phyloP scores from a whole-genome alignment of 2,888 invertebrate species.

The Phania funesta region DNA sequence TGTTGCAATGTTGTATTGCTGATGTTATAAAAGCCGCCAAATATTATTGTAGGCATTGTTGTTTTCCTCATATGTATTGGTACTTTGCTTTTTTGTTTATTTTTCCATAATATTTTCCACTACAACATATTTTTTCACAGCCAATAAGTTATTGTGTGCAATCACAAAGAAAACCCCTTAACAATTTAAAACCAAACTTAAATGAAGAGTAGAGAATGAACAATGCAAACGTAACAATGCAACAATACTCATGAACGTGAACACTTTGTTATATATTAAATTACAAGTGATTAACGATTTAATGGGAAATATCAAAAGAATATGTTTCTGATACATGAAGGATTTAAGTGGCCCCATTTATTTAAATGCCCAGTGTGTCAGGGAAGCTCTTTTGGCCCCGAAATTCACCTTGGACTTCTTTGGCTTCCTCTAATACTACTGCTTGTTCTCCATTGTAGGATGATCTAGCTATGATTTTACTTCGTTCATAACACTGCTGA shows the following conservation, averaged over 20 bases:
- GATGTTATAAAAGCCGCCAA: not conserved
- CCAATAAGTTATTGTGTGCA: conserved; percentile 26
- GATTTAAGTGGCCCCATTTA: too few species aligned
- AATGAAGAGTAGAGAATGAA: not conserved
- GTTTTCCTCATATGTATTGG: not conserved
- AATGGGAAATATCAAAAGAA: too few species aligned
- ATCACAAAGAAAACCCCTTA: conserved; percentile 15
- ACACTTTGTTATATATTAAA: not conserved
- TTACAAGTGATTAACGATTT: not conserved
- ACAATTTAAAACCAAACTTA: not conserved
- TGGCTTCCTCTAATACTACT: too few species aligned
- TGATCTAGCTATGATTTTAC: too few species aligned
- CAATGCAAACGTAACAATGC: conserved; percentile 1
- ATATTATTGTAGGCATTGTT: not conserved
- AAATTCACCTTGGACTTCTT: too few species aligned
- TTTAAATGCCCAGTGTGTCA: too few species aligned
- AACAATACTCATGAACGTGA: not conserved
- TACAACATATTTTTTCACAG: conserved; percentile 4
- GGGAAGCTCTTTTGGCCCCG: too few species aligned
- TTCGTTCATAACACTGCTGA: too few species aligned
- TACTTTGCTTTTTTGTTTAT: not conserved
- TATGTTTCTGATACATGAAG: too few species aligned
- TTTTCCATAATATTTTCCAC: conserved; percentile 45
- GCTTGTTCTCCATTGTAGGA: too few species aligned
- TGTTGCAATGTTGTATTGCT: not conserved